Base-by-base conservation (phyloP, 2,113 vertebrate genomes). In the Chloropsis cyanopogon region DNA sequence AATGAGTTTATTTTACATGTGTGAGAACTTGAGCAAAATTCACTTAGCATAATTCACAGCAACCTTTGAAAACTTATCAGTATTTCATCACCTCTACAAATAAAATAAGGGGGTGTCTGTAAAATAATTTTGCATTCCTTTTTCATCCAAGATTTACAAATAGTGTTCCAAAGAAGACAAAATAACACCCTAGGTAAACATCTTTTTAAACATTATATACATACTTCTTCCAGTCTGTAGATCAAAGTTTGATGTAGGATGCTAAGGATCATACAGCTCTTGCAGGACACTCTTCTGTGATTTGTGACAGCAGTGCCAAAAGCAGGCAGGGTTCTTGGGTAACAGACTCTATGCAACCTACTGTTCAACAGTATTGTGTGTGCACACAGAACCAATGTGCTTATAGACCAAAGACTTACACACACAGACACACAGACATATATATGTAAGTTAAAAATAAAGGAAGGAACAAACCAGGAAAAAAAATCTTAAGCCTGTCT, bases 351-450 rank as follows among this genome's bases (percentile, higher is more conserved):
- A 52, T 56, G 88, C 79, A 96, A 84, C 69, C 90, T 92, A 71
- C 84, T 88, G 70, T 87, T 72, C 50, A 78, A 50, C 92, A 96
- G 88, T 93, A 56, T 96, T 94, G 50, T 66, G 75, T 64, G 39
- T 76, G 24, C 29, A 93, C 82, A 77, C 85, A 87, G 75, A 78
- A 88, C 83, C 87, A 88, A 87, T 82, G 80, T 90, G 72, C 77
- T 84, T 71, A 18, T 64, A 95, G 77, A 88, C 97, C 97, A 97
- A 97, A 97, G 97, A 97, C 50, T 37, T 35, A 39, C 26, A 44
- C 4, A 69, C 14, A 7, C 11, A 52, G 14, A 52, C 14, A 69
- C 10, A 16, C 19, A 29, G 14, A 52, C 11, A 21, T 28, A 37
- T 17, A 33, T 18, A 50, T 16, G 44, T 31, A 49, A 12, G 7